Evolutionary conservation across 2,888 invertebrate species (phyloP).

Genomic region (Sturmia bella): DNA sequence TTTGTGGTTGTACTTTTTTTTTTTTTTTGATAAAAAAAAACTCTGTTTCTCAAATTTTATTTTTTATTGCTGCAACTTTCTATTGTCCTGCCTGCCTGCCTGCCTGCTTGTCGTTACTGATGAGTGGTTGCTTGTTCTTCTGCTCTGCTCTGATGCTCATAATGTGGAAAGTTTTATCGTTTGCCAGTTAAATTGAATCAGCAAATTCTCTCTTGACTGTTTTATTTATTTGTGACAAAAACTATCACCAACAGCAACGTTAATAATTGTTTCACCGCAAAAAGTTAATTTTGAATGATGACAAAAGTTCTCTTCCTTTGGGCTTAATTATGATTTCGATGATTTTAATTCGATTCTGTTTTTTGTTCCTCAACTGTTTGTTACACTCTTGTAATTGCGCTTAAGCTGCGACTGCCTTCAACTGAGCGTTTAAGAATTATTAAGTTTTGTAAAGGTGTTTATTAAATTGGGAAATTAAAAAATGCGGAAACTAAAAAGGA

Average conservation of each 20-base stretch:
- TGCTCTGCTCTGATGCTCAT: neutral
- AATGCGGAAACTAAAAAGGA: neutral
- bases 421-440: neutral
- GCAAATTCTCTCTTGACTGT: conserved; percentile 63
- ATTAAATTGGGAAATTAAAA: conserved; percentile 5
- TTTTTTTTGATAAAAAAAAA: conserved; percentile 23
- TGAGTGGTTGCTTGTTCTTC: conserved; percentile 4
- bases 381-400: neutral
- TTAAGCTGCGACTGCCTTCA: neutral
- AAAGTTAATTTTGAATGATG: conserved; percentile 59
- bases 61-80: neutral
- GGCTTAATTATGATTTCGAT: conserved; percentile 61
- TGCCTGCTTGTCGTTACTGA: neutral
- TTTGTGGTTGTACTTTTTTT: conserved; percentile 41
- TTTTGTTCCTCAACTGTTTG: conserved; percentile 1
- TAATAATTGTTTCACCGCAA: conserved; percentile 52
- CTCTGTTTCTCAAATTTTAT: conserved; percentile 9
- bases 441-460: conserved; percentile 21
- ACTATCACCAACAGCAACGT: conserved; percentile 55
- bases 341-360: conserved; percentile 36
- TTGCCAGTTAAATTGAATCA: conserved; percentile 61
- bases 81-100: neutral
- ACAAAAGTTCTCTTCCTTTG: conserved; percentile 56
- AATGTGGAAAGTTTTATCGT: conserved; percentile 62
- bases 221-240: conserved; percentile 59